Evolutionary conservation across 1,140 invertebrate species (phyloP).

Genomic region (Hestina assimilis): DNA sequence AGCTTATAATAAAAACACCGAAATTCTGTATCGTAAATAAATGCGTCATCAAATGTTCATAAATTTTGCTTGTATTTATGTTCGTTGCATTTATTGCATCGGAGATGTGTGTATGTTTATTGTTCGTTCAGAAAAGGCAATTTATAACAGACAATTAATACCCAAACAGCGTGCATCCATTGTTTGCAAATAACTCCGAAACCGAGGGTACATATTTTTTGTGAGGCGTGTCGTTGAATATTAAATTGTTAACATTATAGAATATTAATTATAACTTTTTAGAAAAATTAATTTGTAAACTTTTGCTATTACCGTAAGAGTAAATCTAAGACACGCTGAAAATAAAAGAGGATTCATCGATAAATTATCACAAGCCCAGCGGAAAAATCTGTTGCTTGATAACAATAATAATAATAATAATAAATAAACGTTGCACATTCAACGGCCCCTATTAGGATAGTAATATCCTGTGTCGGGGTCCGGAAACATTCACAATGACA

Average conservation of each 20-base stretch:
- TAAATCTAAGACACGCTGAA: too few species aligned
- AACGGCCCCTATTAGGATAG: too few species aligned
- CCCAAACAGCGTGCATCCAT: constrained; percentile 18
- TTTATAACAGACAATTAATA: constrained; percentile 18
- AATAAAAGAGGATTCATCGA: too few species aligned
- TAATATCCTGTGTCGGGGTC: too few species aligned
- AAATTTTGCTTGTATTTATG: background rate
- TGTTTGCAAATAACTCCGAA: constrained; percentile 26
- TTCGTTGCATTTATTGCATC: background rate
- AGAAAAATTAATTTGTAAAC: background rate
- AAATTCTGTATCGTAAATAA: too few species aligned
- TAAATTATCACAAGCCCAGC: too few species aligned
- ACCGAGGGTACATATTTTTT: constrained; percentile 11
- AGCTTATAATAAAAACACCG: too few species aligned
- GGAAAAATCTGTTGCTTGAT: too few species aligned
- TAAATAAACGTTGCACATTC: too few species aligned
- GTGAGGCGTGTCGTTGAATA: constrained; percentile 15
- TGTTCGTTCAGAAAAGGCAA: constrained; percentile 17
- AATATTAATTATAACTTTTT: background rate
- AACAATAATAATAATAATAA: too few species aligned
- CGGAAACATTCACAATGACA: too few species aligned
- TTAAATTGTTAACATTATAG: background rate
- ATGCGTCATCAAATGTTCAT: too few species aligned
- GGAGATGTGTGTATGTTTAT: background rate
- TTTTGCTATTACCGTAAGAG: background rate